Conservation (phyloP, 92 coral and sea anemone genomes). For the Diadumene lineata region DNA sequence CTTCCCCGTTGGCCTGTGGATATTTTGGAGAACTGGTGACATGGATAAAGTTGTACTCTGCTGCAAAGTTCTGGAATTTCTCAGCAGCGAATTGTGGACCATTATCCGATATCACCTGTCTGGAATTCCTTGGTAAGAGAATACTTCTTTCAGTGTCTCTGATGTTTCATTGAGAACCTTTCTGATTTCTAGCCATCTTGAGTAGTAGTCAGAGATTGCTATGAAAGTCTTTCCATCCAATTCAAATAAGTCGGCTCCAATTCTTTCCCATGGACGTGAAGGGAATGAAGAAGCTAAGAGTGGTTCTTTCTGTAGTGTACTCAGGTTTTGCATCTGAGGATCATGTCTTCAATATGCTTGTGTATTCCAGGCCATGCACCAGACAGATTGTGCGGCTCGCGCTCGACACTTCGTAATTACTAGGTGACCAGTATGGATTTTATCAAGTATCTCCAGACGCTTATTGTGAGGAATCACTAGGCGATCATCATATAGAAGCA, state of each 20-base stretch:
- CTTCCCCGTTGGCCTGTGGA: constrained; percentile 44
- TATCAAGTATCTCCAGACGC: constrained; percentile 51
- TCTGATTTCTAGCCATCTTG: constrained; percentile 58
- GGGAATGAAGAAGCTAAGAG: constrained; percentile 55
- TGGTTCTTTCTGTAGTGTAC: constrained; percentile 58
- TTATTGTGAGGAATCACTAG: constrained; percentile 55
- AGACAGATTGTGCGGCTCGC: constrained; percentile 59
- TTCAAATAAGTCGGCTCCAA: constrained; percentile 32
- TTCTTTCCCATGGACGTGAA: constrained; percentile 47
- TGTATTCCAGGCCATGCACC: constrained; percentile 61
- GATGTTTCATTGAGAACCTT: constrained; percentile 38
- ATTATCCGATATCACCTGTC: constrained; percentile 48
- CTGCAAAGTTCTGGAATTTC: constrained; percentile 46
- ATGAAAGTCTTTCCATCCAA: constrained; percentile 11
- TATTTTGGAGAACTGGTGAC: constrained; percentile 58
- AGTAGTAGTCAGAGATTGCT: constrained; percentile 44
- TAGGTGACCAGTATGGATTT: constrained; percentile 59
- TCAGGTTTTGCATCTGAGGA: constrained; percentile 44
- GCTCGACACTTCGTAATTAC: constrained; percentile 57
- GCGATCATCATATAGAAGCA: constrained; percentile 54
- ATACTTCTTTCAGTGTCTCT: constrained; percentile 36
- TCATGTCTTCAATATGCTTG: constrained; percentile 32
- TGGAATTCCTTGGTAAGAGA: constrained; percentile 58
- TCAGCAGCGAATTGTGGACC: constrained; percentile 58
- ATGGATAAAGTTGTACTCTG: constrained; percentile 33